These are phyloP conservation scores for Lamprotornis superbus DNA, from an alignment of 2,113 vertebrate genomes.

Conservation along the genomic window DNA sequence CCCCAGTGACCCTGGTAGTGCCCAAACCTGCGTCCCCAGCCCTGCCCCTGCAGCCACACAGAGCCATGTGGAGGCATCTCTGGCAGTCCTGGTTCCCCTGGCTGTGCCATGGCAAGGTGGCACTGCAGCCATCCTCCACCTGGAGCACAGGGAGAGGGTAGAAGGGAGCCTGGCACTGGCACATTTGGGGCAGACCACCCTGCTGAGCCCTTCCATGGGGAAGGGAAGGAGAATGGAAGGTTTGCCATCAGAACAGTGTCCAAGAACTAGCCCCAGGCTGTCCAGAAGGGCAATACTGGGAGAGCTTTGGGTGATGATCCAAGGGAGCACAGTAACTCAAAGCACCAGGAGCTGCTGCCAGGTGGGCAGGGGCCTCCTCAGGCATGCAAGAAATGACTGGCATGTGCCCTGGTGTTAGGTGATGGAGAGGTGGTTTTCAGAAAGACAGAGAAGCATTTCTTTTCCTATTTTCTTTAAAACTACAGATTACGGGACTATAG, in stretches of 20 bases:
- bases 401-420: not conserved
- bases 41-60: not conserved
- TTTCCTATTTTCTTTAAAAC: not conserved
- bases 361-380: not conserved
- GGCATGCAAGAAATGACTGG: not conserved
- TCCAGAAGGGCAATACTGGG: rapidly evolving
- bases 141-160: not conserved
- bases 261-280: not conserved
- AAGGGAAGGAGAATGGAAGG: not conserved
- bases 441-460: not conserved
- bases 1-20: not conserved
- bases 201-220: not conserved
- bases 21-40: not conserved
- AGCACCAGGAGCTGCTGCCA: not conserved
- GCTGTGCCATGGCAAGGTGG: not conserved
- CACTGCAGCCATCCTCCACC: not conserved
- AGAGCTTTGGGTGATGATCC: not conserved
- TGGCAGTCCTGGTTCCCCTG: rapidly evolving
- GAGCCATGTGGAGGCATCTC: rapidly evolving
- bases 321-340: rapidly evolving
- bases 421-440: not conserved
- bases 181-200: not conserved
- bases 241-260: rapidly evolving
- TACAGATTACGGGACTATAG: not conserved
- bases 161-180: not conserved